Base-by-base conservation (phyloP, 1,140 invertebrate species). In the Drosophila rufa region DNA sequence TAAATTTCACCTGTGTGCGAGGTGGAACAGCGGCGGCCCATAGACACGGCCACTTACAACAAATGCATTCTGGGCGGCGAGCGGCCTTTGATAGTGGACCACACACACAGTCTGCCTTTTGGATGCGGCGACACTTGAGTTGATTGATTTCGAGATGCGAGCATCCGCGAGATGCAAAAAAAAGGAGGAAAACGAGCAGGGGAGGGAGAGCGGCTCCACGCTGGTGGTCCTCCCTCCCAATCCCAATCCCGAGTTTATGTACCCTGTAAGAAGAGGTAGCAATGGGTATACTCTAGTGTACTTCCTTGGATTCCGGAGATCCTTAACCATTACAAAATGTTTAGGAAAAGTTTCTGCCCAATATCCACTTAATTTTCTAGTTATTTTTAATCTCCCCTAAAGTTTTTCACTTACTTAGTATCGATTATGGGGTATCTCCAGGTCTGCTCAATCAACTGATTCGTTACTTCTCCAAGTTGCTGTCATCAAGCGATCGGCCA, bases 1-100 rank as follows among this genome's bases (percentile, higher is more conserved):
- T 85, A 91, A 91, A 91, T 91, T 91, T 91, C 87, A 91, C 87
- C 87, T 91, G 87, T 91, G 80, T 90, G 69, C 68, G 85, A 83
- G 80, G 74, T 81, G 78, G 33, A 80, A 62, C 1, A 25, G 19
- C 40, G 40, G 50, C 61, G 60, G 51, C 57, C 71, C 77, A 87
- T 80, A 89, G 84, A 87, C 84, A 89, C 84, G 80, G 84, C 84
- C 84, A 90, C 85, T 90, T 90, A 90, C 86, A 90, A 90, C 71
- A 74, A 90, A 85, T 85, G 85, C 85, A 90, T 85, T 90, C 82
- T 77, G 85, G 48, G 51, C 69, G 69, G 84, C 69, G 73, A 42
- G 77, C 51, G 80, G 77, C 74, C 85, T 90, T 90, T 90, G 85
- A 90, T 90, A 85, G 56, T 85, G 85, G 85, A 90, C 85, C 85